Evolutionary conservation across 1,140 invertebrate genomes (phyloP).

Genomic region (Bursaphelenchus mucronatus): DNA sequence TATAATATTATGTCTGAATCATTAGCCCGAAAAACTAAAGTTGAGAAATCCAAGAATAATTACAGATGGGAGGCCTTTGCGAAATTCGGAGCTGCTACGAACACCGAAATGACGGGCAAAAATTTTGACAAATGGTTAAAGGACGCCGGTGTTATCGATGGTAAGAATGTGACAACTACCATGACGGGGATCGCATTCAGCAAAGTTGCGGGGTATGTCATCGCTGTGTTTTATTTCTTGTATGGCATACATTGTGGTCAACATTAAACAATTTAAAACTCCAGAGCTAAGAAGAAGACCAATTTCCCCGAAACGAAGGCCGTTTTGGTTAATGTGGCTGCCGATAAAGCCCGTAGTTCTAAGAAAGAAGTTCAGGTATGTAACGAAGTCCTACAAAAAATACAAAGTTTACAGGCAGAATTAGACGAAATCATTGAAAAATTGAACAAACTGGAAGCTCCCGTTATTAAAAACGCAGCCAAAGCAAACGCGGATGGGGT

Average conservation of each 20-base stretch:
- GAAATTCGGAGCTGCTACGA: constrained; percentile 78
- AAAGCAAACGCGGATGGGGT: constrained; percentile 54
- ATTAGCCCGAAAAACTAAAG: constrained; percentile 1
- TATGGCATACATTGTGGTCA: not conserved
- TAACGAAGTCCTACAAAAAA: not conserved
- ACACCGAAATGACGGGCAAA: constrained; percentile 77
- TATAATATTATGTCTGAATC: not conserved
- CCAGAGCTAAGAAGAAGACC: constrained; percentile 58
- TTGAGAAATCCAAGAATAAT: constrained; percentile 7
- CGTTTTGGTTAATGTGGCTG: constrained; percentile 51
- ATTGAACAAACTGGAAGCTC: constrained; percentile 50
- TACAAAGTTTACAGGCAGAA: constrained; percentile 49
- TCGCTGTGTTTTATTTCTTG: constrained; percentile 4
- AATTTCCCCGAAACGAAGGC: constrained; percentile 58
- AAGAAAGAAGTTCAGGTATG: constrained; percentile 56
- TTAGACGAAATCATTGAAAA: constrained; percentile 56
- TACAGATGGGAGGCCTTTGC: constrained; percentile 70
- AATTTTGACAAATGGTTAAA: constrained; percentile 93
- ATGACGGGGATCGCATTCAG: constrained; percentile 63
- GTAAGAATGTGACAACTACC: constrained; percentile 76
- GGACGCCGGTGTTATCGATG: constrained; percentile 84
- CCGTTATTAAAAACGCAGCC: constrained; percentile 48
- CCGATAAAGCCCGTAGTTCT: constrained; percentile 43
- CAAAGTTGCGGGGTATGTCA: constrained; percentile 55
- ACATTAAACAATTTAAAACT: constrained; percentile 19